phyloP scores from a whole-genome alignment of 2,888 invertebrate species.

The Quadriops clusia region DNA sequence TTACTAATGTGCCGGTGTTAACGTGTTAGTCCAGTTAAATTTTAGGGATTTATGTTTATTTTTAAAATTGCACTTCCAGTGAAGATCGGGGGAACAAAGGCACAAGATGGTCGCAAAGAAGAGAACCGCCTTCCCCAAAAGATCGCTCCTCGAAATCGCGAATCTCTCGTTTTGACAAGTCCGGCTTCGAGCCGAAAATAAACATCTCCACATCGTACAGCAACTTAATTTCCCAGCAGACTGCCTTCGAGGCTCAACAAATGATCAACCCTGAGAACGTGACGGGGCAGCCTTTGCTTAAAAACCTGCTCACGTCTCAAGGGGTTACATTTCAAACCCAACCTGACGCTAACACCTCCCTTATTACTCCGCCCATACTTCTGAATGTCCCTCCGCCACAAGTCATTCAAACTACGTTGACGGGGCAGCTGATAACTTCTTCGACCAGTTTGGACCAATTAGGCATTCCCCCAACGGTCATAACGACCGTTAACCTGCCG shows the following conservation, averaged over 20 bases:
- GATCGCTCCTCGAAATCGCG: slow-evolving; percentile 22
- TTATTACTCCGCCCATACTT: slow-evolving; percentile 31
- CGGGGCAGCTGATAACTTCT: slow-evolving; percentile 13
- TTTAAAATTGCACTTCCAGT: no score
- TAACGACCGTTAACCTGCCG: slow-evolving; percentile 29
- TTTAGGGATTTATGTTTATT: no score
- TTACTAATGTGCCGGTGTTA: no score
- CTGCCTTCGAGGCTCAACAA: slow-evolving; percentile 16
- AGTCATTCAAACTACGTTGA: slow-evolving; percentile 16
- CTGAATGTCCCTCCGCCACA: slow-evolving; percentile 35
- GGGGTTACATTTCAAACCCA: slow-evolving; percentile 18
- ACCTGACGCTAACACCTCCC: slow-evolving; percentile 20
- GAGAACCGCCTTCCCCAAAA: slow-evolving; percentile 27
- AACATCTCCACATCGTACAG: slow-evolving; percentile 30
- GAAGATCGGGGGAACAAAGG: slow-evolving; percentile 27
- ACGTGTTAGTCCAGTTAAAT: no score
- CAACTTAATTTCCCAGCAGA: slow-evolving; percentile 20
- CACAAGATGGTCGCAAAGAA: slow-evolving; percentile 26
- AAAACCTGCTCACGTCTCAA: slow-evolving; percentile 21
- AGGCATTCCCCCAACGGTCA: slow-evolving; percentile 21
- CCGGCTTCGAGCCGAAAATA: slow-evolving; percentile 30
- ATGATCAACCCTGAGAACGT: slow-evolving; percentile 25
- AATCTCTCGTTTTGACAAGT: slow-evolving; percentile 30
- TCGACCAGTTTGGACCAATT: slow-evolving; percentile 13
- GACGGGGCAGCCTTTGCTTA: slow-evolving; percentile 30